Evolutionary conservation across 2,797 vertebrate species (phyloP).

Genomic region (Chloroceryle inda): DNA sequence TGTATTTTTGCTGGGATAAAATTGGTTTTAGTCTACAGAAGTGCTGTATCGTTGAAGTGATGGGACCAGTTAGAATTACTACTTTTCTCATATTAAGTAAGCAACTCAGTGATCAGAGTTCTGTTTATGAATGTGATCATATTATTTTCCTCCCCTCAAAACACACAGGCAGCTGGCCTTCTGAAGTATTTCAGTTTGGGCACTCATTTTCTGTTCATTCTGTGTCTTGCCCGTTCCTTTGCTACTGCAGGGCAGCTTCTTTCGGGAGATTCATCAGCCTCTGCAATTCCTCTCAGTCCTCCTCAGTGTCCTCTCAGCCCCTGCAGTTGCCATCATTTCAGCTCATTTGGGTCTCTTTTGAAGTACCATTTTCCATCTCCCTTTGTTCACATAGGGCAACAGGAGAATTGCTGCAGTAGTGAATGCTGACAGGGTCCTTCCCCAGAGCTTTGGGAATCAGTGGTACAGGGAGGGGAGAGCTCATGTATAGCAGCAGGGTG

Average conservation of each 20-base stretch:
- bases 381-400: background rate
- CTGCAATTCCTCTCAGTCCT: background rate
- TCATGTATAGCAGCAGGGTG: background rate
- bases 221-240: background rate
- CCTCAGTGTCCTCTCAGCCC: background rate
- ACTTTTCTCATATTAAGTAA: background rate
- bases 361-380: background rate
- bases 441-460: background rate
- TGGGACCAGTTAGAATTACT: background rate
- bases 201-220: background rate
- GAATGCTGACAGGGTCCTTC: background rate
- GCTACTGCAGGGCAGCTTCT: background rate
- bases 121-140: background rate
- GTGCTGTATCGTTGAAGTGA: background rate
- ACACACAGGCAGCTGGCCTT: background rate
- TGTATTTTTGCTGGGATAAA: background rate
- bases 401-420: background rate
- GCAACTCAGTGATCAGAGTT: fast-evolving
- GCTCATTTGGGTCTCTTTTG: background rate
- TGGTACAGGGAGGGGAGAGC: background rate
- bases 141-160: background rate
- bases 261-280: background rate
- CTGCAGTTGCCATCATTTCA: background rate
- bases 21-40: fast-evolving
- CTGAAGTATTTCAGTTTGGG: background rate